phyloP scores from a whole-genome alignment of 2,797 vertebrate species.

The Falco biarmicus region DNA sequence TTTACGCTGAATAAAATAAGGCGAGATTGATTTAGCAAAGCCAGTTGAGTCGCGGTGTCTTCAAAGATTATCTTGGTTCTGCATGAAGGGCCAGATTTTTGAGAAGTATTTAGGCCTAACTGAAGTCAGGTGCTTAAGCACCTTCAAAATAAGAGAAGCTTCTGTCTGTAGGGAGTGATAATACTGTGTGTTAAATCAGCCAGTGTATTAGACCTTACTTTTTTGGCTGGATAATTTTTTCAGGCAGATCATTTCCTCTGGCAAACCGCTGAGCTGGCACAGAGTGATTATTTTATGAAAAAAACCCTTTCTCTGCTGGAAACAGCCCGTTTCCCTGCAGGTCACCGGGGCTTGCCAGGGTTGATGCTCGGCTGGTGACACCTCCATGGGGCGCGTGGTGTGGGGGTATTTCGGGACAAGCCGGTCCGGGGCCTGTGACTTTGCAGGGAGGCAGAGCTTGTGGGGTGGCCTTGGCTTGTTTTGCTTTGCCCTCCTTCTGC shows the following conservation, averaged over 20 bases:
- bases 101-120: slow-evolving; percentile 1
- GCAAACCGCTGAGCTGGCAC: background rate
- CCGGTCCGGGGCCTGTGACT: rapidly evolving
- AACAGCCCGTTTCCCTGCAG: background rate
- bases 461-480: background rate
- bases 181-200: slow-evolving; percentile 12
- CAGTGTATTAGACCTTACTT: background rate
- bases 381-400: background rate
- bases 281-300: background rate
- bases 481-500: background rate
- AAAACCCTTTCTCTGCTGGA: background rate
- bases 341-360: rapidly evolving
- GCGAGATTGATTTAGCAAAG: slow-evolving; percentile 31
- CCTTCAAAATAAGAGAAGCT: slow-evolving; percentile 26
- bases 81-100: background rate
- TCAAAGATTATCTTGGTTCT: slow-evolving; percentile 38
- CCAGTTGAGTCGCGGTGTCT: background rate
- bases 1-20: background rate
- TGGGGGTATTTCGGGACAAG: rapidly evolving
- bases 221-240: background rate
- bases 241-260: background rate
- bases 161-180: slow-evolving; percentile 46
- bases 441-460: background rate
- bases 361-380: background rate
- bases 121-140: slow-evolving; percentile 30